These are phyloP conservation scores for Lepidurus arcticus DNA, from an alignment of 1,140 invertebrate genomes.

Conservation along the genomic window DNA sequence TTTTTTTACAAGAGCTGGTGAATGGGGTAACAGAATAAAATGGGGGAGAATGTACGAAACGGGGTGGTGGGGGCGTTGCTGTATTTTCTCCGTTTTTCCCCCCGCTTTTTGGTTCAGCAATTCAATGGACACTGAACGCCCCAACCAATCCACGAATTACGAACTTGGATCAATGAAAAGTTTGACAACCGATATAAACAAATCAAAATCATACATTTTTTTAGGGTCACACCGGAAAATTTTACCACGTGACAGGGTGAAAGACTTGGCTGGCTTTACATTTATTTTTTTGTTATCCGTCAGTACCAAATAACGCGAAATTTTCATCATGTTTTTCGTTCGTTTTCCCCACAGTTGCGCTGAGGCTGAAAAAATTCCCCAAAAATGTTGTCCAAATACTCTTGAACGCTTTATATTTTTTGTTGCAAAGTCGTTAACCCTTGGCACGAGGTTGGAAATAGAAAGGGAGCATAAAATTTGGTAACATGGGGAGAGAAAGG, in stretches of 20 bases:
- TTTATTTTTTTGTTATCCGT: neutral
- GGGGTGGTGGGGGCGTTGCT: neutral
- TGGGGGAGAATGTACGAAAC: neutral
- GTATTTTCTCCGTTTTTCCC: neutral
- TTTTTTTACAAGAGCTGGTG: neutral
- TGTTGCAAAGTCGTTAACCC: slow-evolving; percentile 18
- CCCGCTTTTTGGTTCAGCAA: no score
- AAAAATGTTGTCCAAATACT: neutral
- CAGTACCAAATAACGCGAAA: no score
- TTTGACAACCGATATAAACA: neutral
- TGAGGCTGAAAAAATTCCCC: no score
- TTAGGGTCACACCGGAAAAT: slow-evolving; percentile 21
- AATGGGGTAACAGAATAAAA: slow-evolving; percentile 19
- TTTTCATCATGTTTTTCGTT: no score
- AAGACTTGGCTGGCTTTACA: slow-evolving; percentile 1
- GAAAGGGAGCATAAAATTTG: slow-evolving; percentile 2
- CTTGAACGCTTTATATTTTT: neutral
- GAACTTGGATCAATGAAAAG: no score
- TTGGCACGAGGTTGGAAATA: slow-evolving; percentile 21
- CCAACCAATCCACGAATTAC: no score
- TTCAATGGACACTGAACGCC: no score
- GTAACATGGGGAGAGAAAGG: neutral
- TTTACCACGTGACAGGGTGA: slow-evolving; percentile 18
- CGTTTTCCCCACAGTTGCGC: neutral
- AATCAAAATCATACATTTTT: neutral